Evolutionary conservation across 1,140 invertebrate genomes (phyloP).

Genomic region (Uloborus diversus): DNA sequence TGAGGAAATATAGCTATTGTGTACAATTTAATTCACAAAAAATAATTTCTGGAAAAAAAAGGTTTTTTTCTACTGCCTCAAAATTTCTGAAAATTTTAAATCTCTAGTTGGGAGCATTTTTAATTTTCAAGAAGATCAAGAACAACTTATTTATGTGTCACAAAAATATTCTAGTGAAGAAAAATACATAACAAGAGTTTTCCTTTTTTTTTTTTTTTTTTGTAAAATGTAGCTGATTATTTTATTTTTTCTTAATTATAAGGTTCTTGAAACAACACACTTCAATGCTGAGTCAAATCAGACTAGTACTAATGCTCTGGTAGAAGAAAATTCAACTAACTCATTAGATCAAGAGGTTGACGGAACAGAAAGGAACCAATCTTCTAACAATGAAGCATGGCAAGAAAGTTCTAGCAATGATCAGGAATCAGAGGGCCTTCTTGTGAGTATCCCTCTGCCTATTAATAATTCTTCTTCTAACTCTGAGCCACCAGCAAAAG

Average conservation of each 20-base stretch:
- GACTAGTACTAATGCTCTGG: neutral
- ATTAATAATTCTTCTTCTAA: neutral
- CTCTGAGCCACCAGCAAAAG: conserved; percentile 29
- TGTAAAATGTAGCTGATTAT: no score
- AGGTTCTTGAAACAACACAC: neutral
- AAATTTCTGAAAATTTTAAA: no score
- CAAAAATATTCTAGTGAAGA: no score
- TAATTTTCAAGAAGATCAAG: no score
- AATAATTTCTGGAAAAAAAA: no score
- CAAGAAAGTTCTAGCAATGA: neutral
- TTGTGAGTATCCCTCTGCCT: neutral
- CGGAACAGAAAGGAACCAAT: neutral
- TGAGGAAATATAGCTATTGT: no score
- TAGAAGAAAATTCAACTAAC: conserved; percentile 12
- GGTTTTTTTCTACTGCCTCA: no score
- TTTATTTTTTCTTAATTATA: neutral
- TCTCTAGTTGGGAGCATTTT: no score
- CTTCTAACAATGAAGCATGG: neutral
- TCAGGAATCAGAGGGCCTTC: neutral
- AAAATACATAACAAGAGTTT: no score
- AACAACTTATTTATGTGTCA: no score
- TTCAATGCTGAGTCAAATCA: neutral
- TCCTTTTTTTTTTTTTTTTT: no score
- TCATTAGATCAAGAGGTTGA: neutral
- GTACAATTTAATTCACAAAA: no score